A percentile compares a stretch with the other conserved stretches of the same genome.
Conservation (phyloP, 2,888 invertebrate genomes). For the Tortricodes alternella region DNA sequence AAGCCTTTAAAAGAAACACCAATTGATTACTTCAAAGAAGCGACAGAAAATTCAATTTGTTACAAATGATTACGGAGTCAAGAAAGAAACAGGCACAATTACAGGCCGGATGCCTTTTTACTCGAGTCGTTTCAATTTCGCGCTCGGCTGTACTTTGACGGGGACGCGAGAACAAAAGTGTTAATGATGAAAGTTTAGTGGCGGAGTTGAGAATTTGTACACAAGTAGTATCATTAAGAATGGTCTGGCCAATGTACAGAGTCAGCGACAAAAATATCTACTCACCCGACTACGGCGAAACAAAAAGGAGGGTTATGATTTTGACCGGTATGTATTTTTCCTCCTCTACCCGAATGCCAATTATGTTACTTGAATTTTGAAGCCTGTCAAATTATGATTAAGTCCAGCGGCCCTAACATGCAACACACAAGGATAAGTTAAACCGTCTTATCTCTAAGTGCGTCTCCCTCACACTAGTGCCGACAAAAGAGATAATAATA, state of each 20-base stretch:
- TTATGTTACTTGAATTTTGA: too few species aligned
- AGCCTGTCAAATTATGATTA: too few species aligned
- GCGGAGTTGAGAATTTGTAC: background rate
- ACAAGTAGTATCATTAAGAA: background rate
- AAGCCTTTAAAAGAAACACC: background rate
- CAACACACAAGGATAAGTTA: too few species aligned
- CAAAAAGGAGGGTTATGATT: too few species aligned
- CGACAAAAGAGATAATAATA: too few species aligned
- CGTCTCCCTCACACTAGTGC: too few species aligned
- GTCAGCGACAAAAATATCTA: background rate
- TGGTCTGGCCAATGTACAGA: background rate
- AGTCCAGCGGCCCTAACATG: too few species aligned
- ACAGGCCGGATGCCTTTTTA: constrained; percentile 24
- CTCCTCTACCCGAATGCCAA: too few species aligned
- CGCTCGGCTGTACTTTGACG: constrained; percentile 11
- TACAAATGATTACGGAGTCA: constrained; percentile 5
- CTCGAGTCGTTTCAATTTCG: constrained; percentile 20
- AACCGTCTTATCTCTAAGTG: too few species aligned
- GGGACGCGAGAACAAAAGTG: constrained; percentile 23
- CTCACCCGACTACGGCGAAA: too few species aligned
- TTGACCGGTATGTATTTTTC: too few species aligned
- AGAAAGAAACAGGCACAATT: constrained; percentile 14
- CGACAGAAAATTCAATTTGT: background rate
- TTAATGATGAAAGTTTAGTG: constrained; percentile 26
- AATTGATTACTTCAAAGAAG: constrained; percentile 14